Evolutionary conservation across 1,140 invertebrate species (phyloP), one percentile per base, ranked within the genome.

Genomic region (Dreissena polymorpha): DNA sequence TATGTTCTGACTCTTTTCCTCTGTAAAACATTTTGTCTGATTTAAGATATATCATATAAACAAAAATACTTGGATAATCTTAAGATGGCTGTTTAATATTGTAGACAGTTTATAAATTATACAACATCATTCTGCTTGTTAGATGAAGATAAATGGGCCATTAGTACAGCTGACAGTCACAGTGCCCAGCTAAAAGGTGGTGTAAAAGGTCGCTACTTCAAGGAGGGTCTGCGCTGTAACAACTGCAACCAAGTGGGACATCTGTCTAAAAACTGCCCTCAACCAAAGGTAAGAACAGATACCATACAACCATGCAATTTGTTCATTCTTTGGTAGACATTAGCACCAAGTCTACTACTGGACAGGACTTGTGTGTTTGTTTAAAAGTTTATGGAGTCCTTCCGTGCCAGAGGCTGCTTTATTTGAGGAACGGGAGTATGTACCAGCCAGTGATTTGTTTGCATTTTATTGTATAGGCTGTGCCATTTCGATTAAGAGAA

Each of bases 241-340:
- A 65, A 76, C n/a, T 76, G 74, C 67, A 63, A 76, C 27, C 12
- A 76, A 65, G 63, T 49, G 25, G 74, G 74, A 16, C 74, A 76
- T 76, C 74, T 76, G 23, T 76, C 74, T 21, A 76, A 76, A 64
- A 76, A 76, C 49, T 76, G 74, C 29, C 74, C 74, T 67, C 60
- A 76, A 51, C 74, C 74, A 67, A 76, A 76, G 74, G 74, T 76
- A 74, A 39, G 39, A n/a, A 1, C 23, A 49, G 21, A 29, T 49
- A 12, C 16, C 14, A 23, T 23, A 67, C 16, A 67, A 29, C 64
- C 27, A 7, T 65, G n/a, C 27, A 14, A 23, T 7, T 67, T 67
- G 23, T 63, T 63, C 18, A 63, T 63, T 23, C 60, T 10, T 23
- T n/a, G 60, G 18, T 23, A 10, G 2, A 23, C 18, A 18, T 18